Evolutionary conservation across 2,797 vertebrate species (phyloP), one percentile per base, ranked within the genome.

Genomic region (Somateria mollissima): DNA sequence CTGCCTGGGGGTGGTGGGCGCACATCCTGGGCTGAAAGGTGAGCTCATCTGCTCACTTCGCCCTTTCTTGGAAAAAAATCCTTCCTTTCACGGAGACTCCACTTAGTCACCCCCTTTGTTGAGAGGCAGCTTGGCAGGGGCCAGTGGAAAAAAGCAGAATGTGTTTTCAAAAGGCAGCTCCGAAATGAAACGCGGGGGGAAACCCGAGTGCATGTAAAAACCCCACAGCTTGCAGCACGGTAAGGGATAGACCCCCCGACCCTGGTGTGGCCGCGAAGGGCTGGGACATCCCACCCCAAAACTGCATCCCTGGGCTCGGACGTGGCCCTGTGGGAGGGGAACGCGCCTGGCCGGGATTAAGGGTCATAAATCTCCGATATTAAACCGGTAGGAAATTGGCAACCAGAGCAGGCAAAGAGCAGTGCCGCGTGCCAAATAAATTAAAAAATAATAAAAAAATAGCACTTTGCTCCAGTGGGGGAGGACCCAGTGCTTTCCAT

Each of bases 51-150:
- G 81, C 71, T 95, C 74, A 3, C 71, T 96, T 65, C 69, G 90
- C 93, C 91, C 84, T 94, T 96, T 95, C 93, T 95, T 96, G 97
- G 97, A 94, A 56, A 84, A 81, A 64, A 79, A 92, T 64, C 73
- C 81, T 97, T 95, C 95, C 30, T 97, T 97, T 97, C n/a, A 36
- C 11, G n/a, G 96, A 98, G 96, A 74, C 92, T 97, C 94, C 95
- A 85, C 94, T 97, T 97, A 97, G 96, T 97, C 97, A 97, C 97
- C 95, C 94, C 96, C 81, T 98, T 97, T 97, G 97, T 97, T 66
- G 87, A 98, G 96, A 97, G 97, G 83, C 81, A 83, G 93, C 84
- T 97, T 98, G 98, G 98, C 97, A 96, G 86, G 37, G 80, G 24
- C 62, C 12, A 76, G 86, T 96, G 97, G 98, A 97, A 98, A 96